A percentile compares a stretch with the other conserved stretches of the same genome.
These are phyloP conservation scores for Eurois occulta DNA, from an alignment of 2,888 invertebrate genomes.

Conservation along the genomic window DNA sequence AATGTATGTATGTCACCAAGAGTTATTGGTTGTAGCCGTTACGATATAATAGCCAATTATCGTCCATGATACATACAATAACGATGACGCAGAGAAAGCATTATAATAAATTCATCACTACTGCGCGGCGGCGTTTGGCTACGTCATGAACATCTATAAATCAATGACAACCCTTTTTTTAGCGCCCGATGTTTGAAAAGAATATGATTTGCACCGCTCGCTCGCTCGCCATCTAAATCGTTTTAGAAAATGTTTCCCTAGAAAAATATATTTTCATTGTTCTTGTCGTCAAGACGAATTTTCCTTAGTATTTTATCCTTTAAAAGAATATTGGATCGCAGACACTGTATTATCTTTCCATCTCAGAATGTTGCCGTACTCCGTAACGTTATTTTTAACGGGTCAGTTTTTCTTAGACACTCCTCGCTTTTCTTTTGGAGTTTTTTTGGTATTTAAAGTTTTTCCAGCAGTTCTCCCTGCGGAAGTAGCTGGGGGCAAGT, in stretches of 20 bases:
- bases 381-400: constrained; percentile 49
- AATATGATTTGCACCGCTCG: constrained; percentile 49
- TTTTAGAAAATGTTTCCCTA: constrained; percentile 45
- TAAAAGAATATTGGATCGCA: constrained; percentile 52
- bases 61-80: constrained; percentile 17
- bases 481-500: neutral
- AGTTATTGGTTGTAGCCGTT: constrained; percentile 9
- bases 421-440: constrained; percentile 5
- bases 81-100: constrained; percentile 21
- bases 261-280: constrained; percentile 49
- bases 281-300: constrained; percentile 35
- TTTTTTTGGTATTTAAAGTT: neutral
- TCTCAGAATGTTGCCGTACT: constrained; percentile 33
- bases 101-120: constrained; percentile 44
- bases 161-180: constrained; percentile 54
- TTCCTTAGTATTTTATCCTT: constrained; percentile 41
- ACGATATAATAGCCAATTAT: constrained; percentile 38
- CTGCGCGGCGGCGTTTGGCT: constrained; percentile 7
- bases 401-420: constrained; percentile 17
- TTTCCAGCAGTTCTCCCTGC: neutral
- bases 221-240: constrained; percentile 41
- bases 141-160: constrained; percentile 58
- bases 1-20: neutral
- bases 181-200: constrained; percentile 45
- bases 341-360: constrained; percentile 58